Conservation (phyloP, 2,113 vertebrate genomes). For the Collichthys lucidus region DNA sequence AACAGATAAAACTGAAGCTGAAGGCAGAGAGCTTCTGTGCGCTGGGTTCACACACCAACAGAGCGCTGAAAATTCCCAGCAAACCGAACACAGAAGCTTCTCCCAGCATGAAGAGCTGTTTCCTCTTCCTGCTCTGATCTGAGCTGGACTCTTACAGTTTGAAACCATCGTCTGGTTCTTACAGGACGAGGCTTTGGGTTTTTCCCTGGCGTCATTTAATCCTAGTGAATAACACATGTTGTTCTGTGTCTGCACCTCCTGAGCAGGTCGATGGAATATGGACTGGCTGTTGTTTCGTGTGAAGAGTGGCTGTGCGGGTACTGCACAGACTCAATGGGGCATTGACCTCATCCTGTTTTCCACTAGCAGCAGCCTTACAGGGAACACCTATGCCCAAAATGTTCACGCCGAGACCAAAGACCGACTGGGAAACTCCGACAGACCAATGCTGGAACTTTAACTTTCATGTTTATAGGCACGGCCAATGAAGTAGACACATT, state of each 20-base stretch:
- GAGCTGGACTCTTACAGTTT: neutral
- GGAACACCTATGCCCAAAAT: neutral
- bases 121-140: neutral
- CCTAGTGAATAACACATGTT: neutral
- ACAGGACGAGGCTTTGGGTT: neutral
- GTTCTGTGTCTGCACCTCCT: neutral
- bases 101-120: neutral
- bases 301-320: no score
- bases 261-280: neutral
- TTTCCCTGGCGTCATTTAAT: neutral
- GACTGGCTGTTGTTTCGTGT: no score
- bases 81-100: neutral
- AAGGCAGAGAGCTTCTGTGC: neutral
- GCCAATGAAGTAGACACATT: neutral
- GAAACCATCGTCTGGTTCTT: no score
- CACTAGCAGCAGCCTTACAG: neutral
- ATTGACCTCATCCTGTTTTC: no score
- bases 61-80: neutral
- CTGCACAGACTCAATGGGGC: no score
- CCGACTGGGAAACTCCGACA: neutral
- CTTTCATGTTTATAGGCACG: neutral
- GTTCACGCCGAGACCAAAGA: no score
- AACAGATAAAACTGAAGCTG: no score
- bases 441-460: neutral
- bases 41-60: neutral